A percentile compares a stretch with the other conserved stretches of the same genome.
phyloP scores from a whole-genome alignment of 2,888 invertebrate genomes.

The Quadroppia sp. region DNA sequence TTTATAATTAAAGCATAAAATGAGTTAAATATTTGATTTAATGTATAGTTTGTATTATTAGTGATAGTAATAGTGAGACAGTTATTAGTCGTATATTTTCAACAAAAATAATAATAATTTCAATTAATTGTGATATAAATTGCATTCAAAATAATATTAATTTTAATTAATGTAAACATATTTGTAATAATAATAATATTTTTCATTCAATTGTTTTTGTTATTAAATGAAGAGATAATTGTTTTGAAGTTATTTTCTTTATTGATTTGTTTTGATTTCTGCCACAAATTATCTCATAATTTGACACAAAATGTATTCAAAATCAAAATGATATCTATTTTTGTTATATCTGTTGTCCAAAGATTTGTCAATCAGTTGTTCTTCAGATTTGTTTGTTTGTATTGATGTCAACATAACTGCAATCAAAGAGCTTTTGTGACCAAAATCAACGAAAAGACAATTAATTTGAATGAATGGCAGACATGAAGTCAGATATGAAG shows the following conservation, averaged over 20 bases:
- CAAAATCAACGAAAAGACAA: background rate
- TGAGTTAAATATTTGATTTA: background rate
- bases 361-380: background rate
- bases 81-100: background rate
- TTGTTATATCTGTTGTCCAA: background rate
- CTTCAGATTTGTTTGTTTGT: background rate
- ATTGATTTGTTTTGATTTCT: background rate
- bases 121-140: too few relatives aligned
- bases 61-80: constrained; percentile 17
- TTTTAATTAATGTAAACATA: too few relatives aligned
- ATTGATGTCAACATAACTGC: background rate
- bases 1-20: background rate
- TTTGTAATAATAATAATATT: too few relatives aligned
- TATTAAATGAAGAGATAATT: too few relatives aligned
- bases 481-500: too few relatives aligned
- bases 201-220: too few relatives aligned
- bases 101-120: too few relatives aligned
- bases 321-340: background rate
- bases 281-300: background rate
- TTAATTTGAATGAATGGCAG: constrained; percentile 3
- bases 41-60: background rate
- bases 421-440: background rate
- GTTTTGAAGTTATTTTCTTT: background rate
- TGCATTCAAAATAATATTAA: too few relatives aligned
- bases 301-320: background rate